Conservation (phyloP, 2,797 vertebrate genomes). For the Lacerta viridis region DNA sequence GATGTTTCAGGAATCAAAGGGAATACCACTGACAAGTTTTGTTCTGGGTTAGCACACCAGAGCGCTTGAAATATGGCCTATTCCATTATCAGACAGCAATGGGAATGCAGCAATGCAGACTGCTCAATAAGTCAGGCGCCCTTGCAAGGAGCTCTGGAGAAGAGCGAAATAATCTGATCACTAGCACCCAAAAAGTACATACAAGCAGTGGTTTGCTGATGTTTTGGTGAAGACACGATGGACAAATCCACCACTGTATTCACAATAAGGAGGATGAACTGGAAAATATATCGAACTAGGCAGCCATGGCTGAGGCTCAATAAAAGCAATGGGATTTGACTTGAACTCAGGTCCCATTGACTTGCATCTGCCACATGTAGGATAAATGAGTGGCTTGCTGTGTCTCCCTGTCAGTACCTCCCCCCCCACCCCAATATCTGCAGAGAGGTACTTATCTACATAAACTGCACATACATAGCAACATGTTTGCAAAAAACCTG, state of each 20-base stretch:
- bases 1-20: conserved; percentile 69
- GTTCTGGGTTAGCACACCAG: conserved; percentile 66
- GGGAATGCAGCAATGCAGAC: conserved; percentile 63
- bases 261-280: background rate
- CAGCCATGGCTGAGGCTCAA: background rate
- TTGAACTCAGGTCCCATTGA: background rate
- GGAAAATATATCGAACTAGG: background rate
- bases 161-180: conserved; percentile 59
- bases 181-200: conserved; percentile 64
- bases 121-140: conserved; percentile 56
- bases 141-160: conserved; percentile 43
- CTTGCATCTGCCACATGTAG: background rate
- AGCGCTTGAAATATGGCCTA: conserved; percentile 69
- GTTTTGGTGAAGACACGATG: conserved; percentile 50
- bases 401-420: background rate
- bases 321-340: background rate
- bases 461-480: background rate
- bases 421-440: background rate
- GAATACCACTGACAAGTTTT: conserved; percentile 67
- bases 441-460: background rate
- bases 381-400: background rate
- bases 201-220: background rate
- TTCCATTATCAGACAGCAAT: conserved; percentile 65
- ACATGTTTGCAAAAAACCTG: too few species aligned
- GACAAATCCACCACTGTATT: background rate